A percentile compares a stretch with the other conserved stretches of the same genome.
Evolutionary conservation across 2,888 invertebrate genomes (phyloP).

Genomic region (Eilema sororculum): DNA sequence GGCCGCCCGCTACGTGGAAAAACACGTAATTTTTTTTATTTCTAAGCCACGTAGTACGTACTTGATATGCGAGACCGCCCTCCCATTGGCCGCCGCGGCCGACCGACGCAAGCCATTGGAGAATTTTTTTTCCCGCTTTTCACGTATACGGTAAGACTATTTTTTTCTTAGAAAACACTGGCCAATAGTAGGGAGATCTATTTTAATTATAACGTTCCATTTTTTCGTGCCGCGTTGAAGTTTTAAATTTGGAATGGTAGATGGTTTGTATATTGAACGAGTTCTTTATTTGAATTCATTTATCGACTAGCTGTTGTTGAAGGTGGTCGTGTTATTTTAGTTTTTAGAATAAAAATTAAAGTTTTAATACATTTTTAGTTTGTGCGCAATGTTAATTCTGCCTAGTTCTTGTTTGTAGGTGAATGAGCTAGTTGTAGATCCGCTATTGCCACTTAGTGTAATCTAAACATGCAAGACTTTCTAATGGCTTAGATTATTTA

Average conservation of each 20-base stretch:
- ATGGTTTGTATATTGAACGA: slow-evolving; percentile 26
- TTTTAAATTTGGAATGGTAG: slow-evolving; percentile 52
- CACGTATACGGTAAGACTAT: slow-evolving; percentile 77
- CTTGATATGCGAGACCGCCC: slow-evolving; percentile 68
- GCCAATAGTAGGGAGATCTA: slow-evolving; percentile 79
- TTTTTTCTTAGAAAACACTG: slow-evolving; percentile 80
- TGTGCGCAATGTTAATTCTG: background rate
- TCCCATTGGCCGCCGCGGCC: slow-evolving; percentile 70
- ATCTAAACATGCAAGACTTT: slow-evolving; percentile 22
- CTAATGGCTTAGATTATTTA: slow-evolving; percentile 22
- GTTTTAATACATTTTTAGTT: slow-evolving; percentile 11
- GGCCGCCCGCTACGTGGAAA: slow-evolving; percentile 79
- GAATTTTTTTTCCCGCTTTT: slow-evolving; percentile 82
- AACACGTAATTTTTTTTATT: slow-evolving; percentile 83
- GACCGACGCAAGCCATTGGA: slow-evolving; percentile 74
- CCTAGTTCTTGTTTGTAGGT: slow-evolving; percentile 10
- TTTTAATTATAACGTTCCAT: slow-evolving; percentile 79
- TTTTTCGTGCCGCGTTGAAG: slow-evolving; percentile 58
- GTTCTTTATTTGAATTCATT: slow-evolving; percentile 25
- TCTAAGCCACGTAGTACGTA: slow-evolving; percentile 83
- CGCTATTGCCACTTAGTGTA: slow-evolving; percentile 24
- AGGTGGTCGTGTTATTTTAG: slow-evolving; percentile 7
- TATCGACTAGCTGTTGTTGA: slow-evolving; percentile 3
- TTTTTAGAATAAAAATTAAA: background rate
- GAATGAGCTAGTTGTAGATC: slow-evolving; percentile 20